phyloP scores from a whole-genome alignment of 2,797 vertebrate species.

The Xerus rutilus region DNA sequence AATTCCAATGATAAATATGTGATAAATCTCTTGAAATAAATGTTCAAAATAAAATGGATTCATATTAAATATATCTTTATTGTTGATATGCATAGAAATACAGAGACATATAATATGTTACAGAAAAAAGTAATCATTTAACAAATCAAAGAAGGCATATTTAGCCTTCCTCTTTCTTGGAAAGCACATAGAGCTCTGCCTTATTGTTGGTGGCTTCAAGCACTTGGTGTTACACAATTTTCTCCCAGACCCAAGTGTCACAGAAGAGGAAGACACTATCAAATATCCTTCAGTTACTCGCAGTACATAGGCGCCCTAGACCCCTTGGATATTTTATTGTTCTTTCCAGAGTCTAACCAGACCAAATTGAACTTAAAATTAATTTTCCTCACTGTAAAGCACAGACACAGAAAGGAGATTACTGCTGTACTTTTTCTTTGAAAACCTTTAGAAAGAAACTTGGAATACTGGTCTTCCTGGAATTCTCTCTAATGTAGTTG shows the following conservation, averaged over 20 bases:
- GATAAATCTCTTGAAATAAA: background rate
- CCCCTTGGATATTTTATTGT: background rate
- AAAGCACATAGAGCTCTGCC: background rate
- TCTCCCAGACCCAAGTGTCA: background rate
- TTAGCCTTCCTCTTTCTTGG: background rate
- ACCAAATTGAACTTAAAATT: background rate
- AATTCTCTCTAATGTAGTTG: background rate
- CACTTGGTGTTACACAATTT: background rate
- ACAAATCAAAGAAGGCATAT: background rate
- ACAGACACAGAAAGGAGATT: background rate
- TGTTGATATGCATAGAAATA: background rate
- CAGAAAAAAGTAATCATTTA: background rate
- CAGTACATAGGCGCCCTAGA: background rate
- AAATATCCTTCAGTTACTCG: background rate
- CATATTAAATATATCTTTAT: background rate
- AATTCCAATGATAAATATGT: background rate
- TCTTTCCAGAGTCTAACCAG: background rate
- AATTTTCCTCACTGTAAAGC: background rate
- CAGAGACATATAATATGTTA: background rate
- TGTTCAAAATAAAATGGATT: background rate
- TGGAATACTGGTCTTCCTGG: background rate
- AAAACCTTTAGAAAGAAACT: background rate
- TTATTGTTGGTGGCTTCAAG: background rate
- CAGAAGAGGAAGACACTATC: background rate
- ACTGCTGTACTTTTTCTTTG: background rate